phyloP scores from a whole-genome alignment of 2,888 invertebrate genomes.

The Stegana nigrithorax region DNA sequence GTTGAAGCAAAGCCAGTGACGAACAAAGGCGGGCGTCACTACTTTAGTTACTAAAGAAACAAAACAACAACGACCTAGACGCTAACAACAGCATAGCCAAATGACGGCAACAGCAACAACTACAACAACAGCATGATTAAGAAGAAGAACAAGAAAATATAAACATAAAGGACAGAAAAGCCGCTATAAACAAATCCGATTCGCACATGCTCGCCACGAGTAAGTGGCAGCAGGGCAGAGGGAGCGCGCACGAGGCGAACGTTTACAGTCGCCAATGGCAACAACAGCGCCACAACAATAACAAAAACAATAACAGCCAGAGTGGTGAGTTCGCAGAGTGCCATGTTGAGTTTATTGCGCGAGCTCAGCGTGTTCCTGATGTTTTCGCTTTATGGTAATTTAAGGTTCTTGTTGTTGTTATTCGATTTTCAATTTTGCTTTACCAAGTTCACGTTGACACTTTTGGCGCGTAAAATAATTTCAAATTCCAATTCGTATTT shows the following conservation, averaged over 20 bases:
- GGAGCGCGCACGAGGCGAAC: too few relatives aligned
- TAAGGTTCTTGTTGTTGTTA: too few relatives aligned
- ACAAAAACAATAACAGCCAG: neutral
- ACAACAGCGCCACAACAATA: conserved; percentile 11
- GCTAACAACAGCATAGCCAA: too few relatives aligned
- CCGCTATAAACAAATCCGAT: too few relatives aligned
- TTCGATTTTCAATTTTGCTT: too few relatives aligned
- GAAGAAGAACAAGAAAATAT: neutral
- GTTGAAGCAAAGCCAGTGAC: too few relatives aligned
- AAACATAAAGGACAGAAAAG: neutral
- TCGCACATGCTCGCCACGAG: neutral
- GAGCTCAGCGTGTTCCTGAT: too few relatives aligned
- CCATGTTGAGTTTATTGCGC: too few relatives aligned
- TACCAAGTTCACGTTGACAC: conserved; percentile 35
- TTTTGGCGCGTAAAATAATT: conserved; percentile 53
- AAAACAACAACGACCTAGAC: conserved; percentile 5
- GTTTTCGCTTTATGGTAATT: too few relatives aligned
- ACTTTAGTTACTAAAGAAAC: conserved; percentile 15
- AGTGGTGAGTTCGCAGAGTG: conserved; percentile 3
- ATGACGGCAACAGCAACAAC: conserved; percentile 8
- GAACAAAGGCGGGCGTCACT: too few relatives aligned
- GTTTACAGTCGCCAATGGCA: neutral
- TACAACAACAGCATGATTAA: neutral
- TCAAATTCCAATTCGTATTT: conserved; percentile 46
- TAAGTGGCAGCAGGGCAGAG: too few relatives aligned